phyloP scores from a whole-genome alignment of 2,113 vertebrate species.

The Lepisosteus osseus region DNA sequence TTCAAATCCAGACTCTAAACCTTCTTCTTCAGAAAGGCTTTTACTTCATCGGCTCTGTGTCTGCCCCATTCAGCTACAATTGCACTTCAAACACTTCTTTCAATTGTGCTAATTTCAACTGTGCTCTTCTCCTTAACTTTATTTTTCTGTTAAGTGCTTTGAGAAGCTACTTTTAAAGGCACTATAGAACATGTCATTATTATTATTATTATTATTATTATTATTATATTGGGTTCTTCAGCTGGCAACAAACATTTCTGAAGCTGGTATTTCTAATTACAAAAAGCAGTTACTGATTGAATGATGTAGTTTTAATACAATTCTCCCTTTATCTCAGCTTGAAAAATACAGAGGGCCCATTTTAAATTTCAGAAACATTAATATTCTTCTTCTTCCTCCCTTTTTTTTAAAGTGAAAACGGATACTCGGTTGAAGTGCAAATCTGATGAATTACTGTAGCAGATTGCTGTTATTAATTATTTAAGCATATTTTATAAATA shows the following conservation, averaged over 20 bases:
- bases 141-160: too few relatives aligned
- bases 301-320: conserved; percentile 33
- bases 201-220: background rate
- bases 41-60: too few relatives aligned
- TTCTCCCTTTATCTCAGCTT: conserved; percentile 24
- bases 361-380: conserved; percentile 71
- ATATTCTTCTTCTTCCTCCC: conserved; percentile 73
- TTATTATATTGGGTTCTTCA: background rate
- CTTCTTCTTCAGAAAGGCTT: too few relatives aligned
- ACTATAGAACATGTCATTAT: background rate
- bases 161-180: too few relatives aligned
- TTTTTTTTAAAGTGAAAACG: conserved; percentile 80
- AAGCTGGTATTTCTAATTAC: conserved; percentile 2
- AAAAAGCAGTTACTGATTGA: conserved; percentile 38
- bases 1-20: too few relatives aligned
- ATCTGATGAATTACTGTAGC: conserved; percentile 89
- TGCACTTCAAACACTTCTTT: too few relatives aligned
- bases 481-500: conserved; percentile 99
- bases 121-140: too few relatives aligned
- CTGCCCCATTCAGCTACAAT: too few relatives aligned
- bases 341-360: conserved; percentile 53
- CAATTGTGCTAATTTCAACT: too few relatives aligned
- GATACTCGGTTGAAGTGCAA: conserved; percentile 82
- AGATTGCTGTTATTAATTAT: conserved; percentile 99
- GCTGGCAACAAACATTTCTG: too few relatives aligned